phyloP scores from a whole-genome alignment of 2,888 invertebrate genomes.

The Synanthedon andrenaeformis region DNA sequence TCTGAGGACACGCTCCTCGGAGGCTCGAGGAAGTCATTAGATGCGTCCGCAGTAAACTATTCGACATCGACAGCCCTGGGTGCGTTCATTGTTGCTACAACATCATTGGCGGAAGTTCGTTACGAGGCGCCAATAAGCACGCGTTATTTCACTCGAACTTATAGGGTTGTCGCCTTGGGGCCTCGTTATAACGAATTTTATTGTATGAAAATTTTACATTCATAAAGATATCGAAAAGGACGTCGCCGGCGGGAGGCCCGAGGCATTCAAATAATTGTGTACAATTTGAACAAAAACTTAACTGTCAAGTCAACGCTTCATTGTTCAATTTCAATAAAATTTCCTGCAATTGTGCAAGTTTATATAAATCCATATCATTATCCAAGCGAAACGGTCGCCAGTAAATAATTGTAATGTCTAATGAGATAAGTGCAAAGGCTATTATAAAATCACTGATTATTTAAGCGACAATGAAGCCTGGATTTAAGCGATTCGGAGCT shows the following conservation, averaged over 20 bases:
- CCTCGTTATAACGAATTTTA: slow-evolving; percentile 46
- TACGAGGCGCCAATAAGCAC: slow-evolving; percentile 37
- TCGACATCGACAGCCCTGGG: slow-evolving; percentile 34
- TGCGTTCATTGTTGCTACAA: slow-evolving; percentile 32
- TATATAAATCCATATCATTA: too few species aligned
- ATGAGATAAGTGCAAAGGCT: too few species aligned
- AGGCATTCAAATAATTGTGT: slow-evolving; percentile 23
- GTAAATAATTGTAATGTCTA: too few species aligned
- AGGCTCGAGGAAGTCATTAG: slow-evolving; percentile 39
- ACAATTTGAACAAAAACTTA: slow-evolving; percentile 13
- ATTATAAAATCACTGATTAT: too few species aligned
- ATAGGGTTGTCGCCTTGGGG: slow-evolving; percentile 35
- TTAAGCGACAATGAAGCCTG: too few species aligned
- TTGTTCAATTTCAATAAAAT: not conserved
- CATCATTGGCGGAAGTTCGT: slow-evolving; percentile 45
- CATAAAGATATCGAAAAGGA: slow-evolving; percentile 17
- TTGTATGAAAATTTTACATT: slow-evolving; percentile 39
- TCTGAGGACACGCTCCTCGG: slow-evolving; percentile 18
- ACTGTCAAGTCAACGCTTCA: not conserved
- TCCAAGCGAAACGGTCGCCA: too few species aligned
- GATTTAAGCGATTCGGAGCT: too few species aligned
- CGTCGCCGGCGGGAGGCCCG: slow-evolving; percentile 10
- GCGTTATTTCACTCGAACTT: slow-evolving; percentile 28
- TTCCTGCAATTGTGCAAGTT: too few species aligned
- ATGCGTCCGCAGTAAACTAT: slow-evolving; percentile 18